Evolutionary conservation across 2,888 invertebrate species (phyloP).

Genomic region (Chouioia cunea): DNA sequence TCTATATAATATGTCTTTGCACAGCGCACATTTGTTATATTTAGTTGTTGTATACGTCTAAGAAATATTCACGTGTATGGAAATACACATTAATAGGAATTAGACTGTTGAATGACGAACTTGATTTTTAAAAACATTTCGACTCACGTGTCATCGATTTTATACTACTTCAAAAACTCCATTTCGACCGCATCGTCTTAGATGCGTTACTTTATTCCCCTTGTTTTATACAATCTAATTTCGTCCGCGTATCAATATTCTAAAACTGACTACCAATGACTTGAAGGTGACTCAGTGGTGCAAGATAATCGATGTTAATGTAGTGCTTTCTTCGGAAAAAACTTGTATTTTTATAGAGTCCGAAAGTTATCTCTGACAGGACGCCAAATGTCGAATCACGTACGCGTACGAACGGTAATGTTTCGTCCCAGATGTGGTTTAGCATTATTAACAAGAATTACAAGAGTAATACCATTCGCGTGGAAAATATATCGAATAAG

Average conservation of each 20-base stretch:
- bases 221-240: constrained; percentile 46
- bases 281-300: constrained; percentile 23
- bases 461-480: no score
- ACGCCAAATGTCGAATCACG: no score
- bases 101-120: constrained; percentile 57
- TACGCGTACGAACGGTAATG: no score
- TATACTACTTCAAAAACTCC: constrained; percentile 38
- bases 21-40: constrained; percentile 37
- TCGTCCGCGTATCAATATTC: constrained; percentile 44
- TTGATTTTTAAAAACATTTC: constrained; percentile 44
- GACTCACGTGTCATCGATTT: constrained; percentile 28
- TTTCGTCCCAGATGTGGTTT: no score
- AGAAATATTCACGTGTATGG: constrained; percentile 10
- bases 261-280: constrained; percentile 45
- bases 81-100: constrained; percentile 49
- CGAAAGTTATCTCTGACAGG: no score
- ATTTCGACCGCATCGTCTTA: constrained; percentile 23
- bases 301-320: no score
- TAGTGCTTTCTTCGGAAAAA: no score
- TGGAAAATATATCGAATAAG: no score
- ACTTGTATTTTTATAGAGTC: no score
- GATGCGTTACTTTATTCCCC: constrained; percentile 23
- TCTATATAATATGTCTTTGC: constrained; percentile 47
- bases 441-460: no score
- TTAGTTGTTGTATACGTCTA: constrained; percentile 29